phyloP scores from a whole-genome alignment of 2,888 invertebrate species.

The Didymodactylos carnosus region DNA sequence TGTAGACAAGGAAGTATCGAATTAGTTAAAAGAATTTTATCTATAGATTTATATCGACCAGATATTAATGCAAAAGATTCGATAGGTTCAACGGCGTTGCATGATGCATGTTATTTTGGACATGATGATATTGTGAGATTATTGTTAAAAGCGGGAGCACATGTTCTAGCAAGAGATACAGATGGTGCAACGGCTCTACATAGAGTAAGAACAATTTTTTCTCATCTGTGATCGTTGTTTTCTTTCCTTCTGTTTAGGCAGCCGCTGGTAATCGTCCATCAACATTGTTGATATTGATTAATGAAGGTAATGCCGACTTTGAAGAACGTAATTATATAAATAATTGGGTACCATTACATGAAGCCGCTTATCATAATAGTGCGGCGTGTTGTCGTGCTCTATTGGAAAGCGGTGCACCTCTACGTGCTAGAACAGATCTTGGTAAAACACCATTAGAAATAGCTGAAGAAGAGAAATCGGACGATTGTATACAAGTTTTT shows the following conservation, averaged over 20 bases:
- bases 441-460: neutral
- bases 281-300: neutral
- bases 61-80: constrained; percentile 13
- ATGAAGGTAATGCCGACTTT: neutral
- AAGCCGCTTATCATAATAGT: constrained; percentile 7
- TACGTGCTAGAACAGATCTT: neutral
- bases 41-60: neutral
- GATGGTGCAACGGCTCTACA: constrained; percentile 10
- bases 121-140: constrained; percentile 2
- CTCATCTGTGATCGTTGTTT: neutral
- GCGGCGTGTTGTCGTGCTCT: constrained; percentile 3
- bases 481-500: neutral
- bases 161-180: neutral
- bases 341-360: constrained; percentile 13
- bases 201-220: neutral
- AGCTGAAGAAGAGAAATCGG: neutral
- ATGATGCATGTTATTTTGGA: constrained; percentile 5
- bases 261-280: neutral
- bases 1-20: neutral
- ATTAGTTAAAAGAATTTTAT: constrained; percentile 5
- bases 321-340: constrained; percentile 13
- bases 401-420: neutral
- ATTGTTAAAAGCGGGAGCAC: neutral
- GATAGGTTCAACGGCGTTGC: constrained; percentile 9
- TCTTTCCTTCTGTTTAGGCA: neutral